These are phyloP conservation scores for Myotis lucifugus DNA, from an alignment of 2,113 vertebrate species.

Conservation along the genomic window DNA sequence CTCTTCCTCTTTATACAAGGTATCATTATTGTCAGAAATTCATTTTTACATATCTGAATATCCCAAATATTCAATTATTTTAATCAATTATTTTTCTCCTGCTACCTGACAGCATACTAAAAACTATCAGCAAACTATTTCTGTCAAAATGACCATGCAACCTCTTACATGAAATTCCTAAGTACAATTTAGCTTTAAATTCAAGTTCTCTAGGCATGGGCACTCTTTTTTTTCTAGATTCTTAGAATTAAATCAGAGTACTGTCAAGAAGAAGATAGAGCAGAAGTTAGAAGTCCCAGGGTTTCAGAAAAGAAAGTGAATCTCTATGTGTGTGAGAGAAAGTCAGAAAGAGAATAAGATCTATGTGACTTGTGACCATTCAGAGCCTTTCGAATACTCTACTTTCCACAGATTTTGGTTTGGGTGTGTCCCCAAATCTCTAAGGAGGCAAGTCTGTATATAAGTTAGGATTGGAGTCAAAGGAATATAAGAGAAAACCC, in stretches of 20 bases:
- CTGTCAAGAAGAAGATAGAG: neutral
- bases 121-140: conserved; percentile 32
- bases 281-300: neutral
- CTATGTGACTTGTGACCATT: neutral
- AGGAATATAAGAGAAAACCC: neutral
- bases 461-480: neutral
- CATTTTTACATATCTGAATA: conserved; percentile 39
- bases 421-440: neutral
- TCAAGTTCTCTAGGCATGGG: neutral
- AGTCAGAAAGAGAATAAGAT: neutral
- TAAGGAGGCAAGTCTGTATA: neutral
- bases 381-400: neutral
- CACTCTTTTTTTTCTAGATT: neutral
- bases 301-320: neutral
- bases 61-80: conserved; percentile 19
- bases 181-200: neutral
- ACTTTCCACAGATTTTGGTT: neutral
- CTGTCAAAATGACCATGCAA: neutral
- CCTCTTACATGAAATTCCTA: neutral
- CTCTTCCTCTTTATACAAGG: conserved; percentile 17
- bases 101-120: conserved; percentile 13
- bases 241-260: neutral
- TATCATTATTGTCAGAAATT: conserved; percentile 30
- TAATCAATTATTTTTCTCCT: conserved; percentile 36
- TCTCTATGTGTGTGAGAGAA: neutral